These are phyloP conservation scores for Coboldia fuscipes DNA, from an alignment of 1,140 invertebrate species.

Conservation along the genomic window DNA sequence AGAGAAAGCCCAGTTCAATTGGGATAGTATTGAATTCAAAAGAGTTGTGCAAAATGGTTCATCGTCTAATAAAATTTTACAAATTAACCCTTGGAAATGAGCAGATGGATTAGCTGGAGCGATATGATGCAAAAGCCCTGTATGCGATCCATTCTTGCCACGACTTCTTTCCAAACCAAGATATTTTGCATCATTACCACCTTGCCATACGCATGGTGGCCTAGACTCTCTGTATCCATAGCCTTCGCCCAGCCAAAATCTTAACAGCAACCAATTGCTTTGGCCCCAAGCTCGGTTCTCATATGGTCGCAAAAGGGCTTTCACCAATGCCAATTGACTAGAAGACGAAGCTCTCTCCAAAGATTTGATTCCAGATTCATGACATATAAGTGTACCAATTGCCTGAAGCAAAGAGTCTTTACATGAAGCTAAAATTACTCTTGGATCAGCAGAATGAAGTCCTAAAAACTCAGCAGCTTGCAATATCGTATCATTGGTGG, in stretches of 20 bases:
- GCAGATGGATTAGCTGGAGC: slow-evolving; percentile 18
- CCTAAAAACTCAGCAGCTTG: slow-evolving; percentile 50
- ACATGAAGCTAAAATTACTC: slow-evolving; percentile 52
- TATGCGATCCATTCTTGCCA: slow-evolving; percentile 18
- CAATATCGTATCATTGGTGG: slow-evolving; percentile 21
- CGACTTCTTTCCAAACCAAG: slow-evolving; percentile 16
- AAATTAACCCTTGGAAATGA: slow-evolving; percentile 9
- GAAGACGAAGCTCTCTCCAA: slow-evolving; percentile 34
- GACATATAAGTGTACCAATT: slow-evolving; percentile 38
- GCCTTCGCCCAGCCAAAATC: slow-evolving; percentile 67
- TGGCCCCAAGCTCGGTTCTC: slow-evolving; percentile 71
- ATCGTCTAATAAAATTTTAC: slow-evolving; percentile 22
- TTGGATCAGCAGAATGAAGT: slow-evolving; percentile 47
- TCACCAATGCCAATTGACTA: slow-evolving; percentile 36
- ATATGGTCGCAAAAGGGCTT: slow-evolving; percentile 48
- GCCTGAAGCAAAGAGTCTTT: slow-evolving; percentile 57
- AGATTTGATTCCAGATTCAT: slow-evolving; percentile 27
- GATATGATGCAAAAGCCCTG: slow-evolving; percentile 18
- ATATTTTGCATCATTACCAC: slow-evolving; percentile 10
- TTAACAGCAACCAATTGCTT: slow-evolving; percentile 63
- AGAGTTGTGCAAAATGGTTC: slow-evolving; percentile 33
- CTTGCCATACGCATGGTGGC: slow-evolving; percentile 17
- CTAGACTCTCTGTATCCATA: slow-evolving; percentile 53
- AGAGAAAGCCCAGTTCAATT: slow-evolving; percentile 75
- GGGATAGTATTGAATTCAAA: slow-evolving; percentile 59